Percentiles rank a stretch among this genome's conserved stretches.
These are phyloP conservation scores for Siniperca scherzeri DNA, from an alignment of 2,797 vertebrate genomes.

Conservation along the genomic window DNA sequence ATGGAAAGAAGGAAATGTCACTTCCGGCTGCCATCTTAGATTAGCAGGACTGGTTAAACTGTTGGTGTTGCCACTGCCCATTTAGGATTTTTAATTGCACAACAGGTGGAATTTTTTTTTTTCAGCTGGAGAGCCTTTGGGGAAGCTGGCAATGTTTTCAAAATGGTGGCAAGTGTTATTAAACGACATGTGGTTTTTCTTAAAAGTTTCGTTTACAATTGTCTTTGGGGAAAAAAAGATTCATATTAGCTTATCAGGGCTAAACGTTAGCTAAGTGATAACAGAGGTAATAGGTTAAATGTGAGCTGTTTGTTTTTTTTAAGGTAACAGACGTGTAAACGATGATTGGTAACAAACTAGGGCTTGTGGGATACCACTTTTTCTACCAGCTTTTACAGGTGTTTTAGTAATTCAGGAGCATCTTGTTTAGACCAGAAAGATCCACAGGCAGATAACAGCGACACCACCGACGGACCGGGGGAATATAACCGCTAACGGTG, in stretches of 20 bases:
- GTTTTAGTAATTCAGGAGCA: background rate
- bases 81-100: too few relatives aligned
- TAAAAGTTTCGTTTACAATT: background rate
- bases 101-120: background rate
- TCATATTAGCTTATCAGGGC: background rate
- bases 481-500: background rate
- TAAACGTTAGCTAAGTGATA: background rate
- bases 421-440: background rate
- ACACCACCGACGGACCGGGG: slow-evolving; percentile 36
- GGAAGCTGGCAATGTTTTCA: background rate
- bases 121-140: background rate
- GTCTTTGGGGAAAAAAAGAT: background rate
- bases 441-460: slow-evolving; percentile 49
- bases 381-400: background rate
- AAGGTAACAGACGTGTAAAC: background rate
- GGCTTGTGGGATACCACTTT: background rate
- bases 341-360: background rate
- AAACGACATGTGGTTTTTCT: background rate
- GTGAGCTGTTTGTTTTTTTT: background rate
- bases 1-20: background rate
- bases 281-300: background rate
- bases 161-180: background rate
- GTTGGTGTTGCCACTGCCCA: background rate
- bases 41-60: too few relatives aligned
- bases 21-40: background rate